phyloP scores from a whole-genome alignment of 2,797 vertebrate species.

The Sandelia bainsii region DNA sequence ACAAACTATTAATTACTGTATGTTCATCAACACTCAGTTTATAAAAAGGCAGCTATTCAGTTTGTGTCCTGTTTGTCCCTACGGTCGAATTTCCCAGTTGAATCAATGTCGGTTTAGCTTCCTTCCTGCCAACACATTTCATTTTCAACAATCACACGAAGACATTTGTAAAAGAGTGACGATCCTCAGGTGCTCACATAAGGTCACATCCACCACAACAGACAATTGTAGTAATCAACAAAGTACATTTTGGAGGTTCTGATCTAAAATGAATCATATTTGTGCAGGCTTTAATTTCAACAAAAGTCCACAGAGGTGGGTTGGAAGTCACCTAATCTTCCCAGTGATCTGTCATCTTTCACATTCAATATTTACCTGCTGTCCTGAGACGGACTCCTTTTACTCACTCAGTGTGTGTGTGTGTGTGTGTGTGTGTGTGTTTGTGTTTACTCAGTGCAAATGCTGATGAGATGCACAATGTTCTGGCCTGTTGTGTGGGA shows the following conservation, averaged over 20 bases:
- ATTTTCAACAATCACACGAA: constrained; percentile 49
- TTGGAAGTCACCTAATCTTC: constrained; percentile 33
- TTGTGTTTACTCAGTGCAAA: constrained; percentile 46
- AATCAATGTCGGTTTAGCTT: constrained; percentile 41
- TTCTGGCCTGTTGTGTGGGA: constrained; percentile 46
- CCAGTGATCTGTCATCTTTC: constrained; percentile 20
- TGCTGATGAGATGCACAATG: constrained; percentile 53
- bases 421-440: constrained; percentile 25
- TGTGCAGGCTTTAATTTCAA: constrained; percentile 24
- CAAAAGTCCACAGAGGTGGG: constrained; percentile 17
- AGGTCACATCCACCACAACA: constrained; percentile 34
- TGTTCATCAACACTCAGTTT: constrained; percentile 7
- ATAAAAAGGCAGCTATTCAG: neutral
- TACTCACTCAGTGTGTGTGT: constrained; percentile 24
- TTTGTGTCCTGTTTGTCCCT: constrained; percentile 37
- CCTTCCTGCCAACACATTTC: constrained; percentile 30
- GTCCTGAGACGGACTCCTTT: constrained; percentile 26
- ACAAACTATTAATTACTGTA: constrained; percentile 21
- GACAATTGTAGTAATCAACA: constrained; percentile 9
- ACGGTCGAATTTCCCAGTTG: constrained; percentile 36
- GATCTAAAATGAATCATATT: constrained; percentile 31
- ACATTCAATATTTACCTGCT: constrained; percentile 20
- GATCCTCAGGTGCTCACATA: constrained; percentile 17
- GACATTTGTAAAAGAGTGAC: constrained; percentile 22
- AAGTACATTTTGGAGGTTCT: constrained; percentile 11